A percentile compares a stretch with the other conserved stretches of the same genome.
These are phyloP conservation scores for Drosophila nr. perissopoda DNA, from an alignment of 2,888 invertebrate species.

Conservation along the genomic window DNA sequence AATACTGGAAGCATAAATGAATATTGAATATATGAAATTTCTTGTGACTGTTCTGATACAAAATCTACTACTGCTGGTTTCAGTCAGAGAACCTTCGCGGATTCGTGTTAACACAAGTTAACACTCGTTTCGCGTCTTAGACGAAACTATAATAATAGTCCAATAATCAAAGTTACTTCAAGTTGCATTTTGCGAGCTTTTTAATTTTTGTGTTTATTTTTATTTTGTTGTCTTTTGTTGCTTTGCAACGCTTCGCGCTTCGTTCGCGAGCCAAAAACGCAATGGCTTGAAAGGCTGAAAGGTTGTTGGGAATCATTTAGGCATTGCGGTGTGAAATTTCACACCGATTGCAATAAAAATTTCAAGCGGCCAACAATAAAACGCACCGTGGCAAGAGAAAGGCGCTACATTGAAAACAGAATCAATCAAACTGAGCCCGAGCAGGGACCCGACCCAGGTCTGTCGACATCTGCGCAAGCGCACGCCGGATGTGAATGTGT, in stretches of 20 bases:
- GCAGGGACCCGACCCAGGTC: conserved; percentile 28
- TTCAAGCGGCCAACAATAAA: conserved; percentile 68
- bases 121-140: not conserved
- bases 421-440: conserved; percentile 78
- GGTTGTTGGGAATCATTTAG: conserved; percentile 79
- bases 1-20: not conserved
- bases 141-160: not conserved
- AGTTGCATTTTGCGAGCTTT: not conserved
- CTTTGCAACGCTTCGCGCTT: conserved; percentile 14
- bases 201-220: not conserved
- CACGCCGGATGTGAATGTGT: conserved; percentile 73
- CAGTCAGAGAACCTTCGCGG: not conserved
- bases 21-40: not conserved
- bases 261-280: conserved; percentile 43
- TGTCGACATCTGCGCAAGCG: conserved; percentile 66
- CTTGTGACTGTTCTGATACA: not conserved
- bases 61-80: not conserved
- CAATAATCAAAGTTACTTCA: not conserved
- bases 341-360: conserved; percentile 83
- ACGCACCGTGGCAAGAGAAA: conserved; percentile 57
- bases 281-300: conserved; percentile 22
- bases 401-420: conserved; percentile 75
- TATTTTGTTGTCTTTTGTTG: not conserved
- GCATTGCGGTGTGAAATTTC: conserved; percentile 85
- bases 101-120: not conserved